These are phyloP conservation scores for Notoglanidium macrostoma DNA, from an alignment of 2,797 vertebrate species.

Conservation along the genomic window DNA sequence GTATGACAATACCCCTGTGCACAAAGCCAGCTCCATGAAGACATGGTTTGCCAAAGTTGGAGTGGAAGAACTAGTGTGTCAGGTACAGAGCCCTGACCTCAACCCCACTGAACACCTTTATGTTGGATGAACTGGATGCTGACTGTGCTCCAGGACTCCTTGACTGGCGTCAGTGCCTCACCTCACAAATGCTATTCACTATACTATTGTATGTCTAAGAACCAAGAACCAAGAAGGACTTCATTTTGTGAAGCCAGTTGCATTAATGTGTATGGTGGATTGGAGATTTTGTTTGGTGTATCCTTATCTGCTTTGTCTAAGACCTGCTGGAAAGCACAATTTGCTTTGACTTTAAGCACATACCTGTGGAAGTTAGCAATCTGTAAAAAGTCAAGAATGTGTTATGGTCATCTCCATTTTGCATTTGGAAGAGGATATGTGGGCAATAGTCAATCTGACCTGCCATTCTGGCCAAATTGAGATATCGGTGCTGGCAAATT, in stretches of 20 bases:
- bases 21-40: background rate
- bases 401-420: background rate
- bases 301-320: background rate
- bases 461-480: constrained; percentile 3
- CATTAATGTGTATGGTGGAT: background rate
- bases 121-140: background rate
- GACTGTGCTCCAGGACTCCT: background rate
- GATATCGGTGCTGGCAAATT: constrained; percentile 18
- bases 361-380: background rate
- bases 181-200: background rate
- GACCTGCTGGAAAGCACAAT: background rate
- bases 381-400: background rate
- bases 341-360: background rate
- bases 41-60: too few species aligned
- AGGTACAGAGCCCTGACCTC: background rate
- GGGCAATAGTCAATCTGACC: constrained; percentile 21
- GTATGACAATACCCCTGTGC: background rate
- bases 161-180: background rate
- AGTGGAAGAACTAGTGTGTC: too few species aligned
- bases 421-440: constrained; percentile 8
- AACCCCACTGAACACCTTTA: background rate
- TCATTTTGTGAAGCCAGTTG: background rate
- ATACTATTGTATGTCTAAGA: background rate
- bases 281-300: background rate
- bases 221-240: background rate